Evolutionary conservation across 2,797 vertebrate species (phyloP).

Genomic region (Lepidocolaptes lacrymiger): DNA sequence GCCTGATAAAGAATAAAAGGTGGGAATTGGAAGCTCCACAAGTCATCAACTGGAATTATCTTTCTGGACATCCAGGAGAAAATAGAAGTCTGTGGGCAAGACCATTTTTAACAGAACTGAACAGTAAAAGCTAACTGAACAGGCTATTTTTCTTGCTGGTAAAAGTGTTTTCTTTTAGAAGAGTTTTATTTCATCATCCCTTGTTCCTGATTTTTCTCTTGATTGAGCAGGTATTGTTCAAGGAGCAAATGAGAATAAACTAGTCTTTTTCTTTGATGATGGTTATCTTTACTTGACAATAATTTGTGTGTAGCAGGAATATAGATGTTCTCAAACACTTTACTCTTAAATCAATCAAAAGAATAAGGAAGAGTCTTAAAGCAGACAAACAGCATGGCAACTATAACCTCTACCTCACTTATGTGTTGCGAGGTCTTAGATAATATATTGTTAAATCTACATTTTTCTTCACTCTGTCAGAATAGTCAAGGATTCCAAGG

Average conservation of each 20-base stretch:
- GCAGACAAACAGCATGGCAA: background rate
- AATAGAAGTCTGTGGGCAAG: background rate
- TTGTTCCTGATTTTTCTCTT: constrained; percentile 13
- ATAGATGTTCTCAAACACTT: background rate
- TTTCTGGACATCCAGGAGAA: constrained; percentile 3
- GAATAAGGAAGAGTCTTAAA: background rate
- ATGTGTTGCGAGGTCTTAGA: background rate
- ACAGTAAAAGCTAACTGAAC: background rate
- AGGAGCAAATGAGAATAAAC: background rate
- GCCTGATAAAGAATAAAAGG: constrained; percentile 24
- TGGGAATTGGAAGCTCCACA: background rate
- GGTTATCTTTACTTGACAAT: background rate
- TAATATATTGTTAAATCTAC: background rate
- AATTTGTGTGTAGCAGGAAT: background rate
- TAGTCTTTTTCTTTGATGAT: background rate
- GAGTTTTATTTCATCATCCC: background rate
- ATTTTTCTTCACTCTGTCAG: background rate
- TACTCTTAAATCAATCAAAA: background rate
- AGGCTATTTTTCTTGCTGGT: constrained; percentile 2
- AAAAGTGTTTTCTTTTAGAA: background rate
- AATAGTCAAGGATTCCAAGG: background rate
- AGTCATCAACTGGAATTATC: constrained; percentile 3
- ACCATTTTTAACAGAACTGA: background rate
- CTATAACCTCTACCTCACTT: background rate
- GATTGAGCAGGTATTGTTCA: background rate